These are phyloP conservation scores for Enteromius treurensis DNA, from an alignment of 2,797 vertebrate species.

Conservation along the genomic window DNA sequence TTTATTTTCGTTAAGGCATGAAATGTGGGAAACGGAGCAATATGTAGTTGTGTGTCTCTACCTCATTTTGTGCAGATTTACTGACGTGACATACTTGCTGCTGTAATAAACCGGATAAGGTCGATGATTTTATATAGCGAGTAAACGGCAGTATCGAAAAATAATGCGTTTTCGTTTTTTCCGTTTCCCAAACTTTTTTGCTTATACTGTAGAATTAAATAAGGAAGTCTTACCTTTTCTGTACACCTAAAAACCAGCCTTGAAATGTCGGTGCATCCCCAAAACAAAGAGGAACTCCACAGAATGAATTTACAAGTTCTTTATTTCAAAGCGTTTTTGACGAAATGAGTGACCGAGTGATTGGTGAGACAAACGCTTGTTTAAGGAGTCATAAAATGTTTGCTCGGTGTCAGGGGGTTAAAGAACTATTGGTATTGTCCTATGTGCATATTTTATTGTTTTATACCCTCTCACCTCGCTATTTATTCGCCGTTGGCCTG, in stretches of 20 bases:
- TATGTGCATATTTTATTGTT: conserved; percentile 82
- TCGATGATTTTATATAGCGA: neutral
- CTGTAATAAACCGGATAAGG: neutral
- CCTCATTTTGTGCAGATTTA: neutral
- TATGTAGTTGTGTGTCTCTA: neutral
- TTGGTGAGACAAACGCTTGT: conserved; percentile 51
- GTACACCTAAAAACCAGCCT: conserved; percentile 4
- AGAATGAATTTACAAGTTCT: conserved; percentile 12
- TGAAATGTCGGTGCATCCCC: conserved; percentile 20
- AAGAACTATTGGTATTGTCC: conserved; percentile 65
- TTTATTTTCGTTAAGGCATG: neutral
- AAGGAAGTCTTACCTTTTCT: conserved; percentile 25
- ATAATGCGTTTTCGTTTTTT: neutral
- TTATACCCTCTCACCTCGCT: conserved; percentile 75
- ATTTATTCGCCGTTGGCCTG: conserved; percentile 75
- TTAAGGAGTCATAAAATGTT: conserved; percentile 69
- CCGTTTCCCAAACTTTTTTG: neutral
- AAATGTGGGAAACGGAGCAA: neutral
- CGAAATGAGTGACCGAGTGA: conserved; percentile 33
- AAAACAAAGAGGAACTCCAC: conserved; percentile 17
- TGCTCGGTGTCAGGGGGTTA: conserved; percentile 64
- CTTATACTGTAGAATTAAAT: neutral
- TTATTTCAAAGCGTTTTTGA: conserved; percentile 35
- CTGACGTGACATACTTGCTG: neutral
- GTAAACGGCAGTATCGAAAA: neutral